Percentiles rank a stretch among this genome's conserved stretches.
phyloP scores from a whole-genome alignment of 2,113 vertebrate genomes.

The Sarotherodon lohbergeri region DNA sequence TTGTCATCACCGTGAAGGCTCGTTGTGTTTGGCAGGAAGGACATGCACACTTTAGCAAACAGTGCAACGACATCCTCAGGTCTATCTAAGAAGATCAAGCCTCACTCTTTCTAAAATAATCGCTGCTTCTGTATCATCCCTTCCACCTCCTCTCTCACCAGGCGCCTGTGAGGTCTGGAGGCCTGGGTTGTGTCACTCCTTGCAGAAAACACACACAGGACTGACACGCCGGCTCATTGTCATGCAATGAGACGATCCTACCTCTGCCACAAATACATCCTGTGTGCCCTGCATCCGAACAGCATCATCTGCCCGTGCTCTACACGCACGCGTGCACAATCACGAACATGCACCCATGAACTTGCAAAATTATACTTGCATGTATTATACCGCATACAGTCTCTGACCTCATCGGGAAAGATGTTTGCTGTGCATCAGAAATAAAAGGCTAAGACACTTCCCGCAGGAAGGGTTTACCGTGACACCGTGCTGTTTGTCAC shows the following conservation, averaged over 20 bases:
- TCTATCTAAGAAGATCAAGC: conserved; percentile 47
- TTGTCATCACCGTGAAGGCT: not conserved
- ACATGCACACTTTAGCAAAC: not conserved
- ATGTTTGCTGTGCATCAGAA: not conserved
- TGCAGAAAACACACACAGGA: conserved; percentile 38
- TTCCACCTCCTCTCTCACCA: not conserved
- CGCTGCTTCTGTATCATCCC: conserved; percentile 3
- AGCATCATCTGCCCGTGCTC: conserved; percentile 10
- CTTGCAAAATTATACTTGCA: not conserved
- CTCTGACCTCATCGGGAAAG: conserved; percentile 23
- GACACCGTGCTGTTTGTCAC: not conserved
- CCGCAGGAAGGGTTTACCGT: not conserved
- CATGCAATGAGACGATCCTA: conserved; percentile 51
- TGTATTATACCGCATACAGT: not conserved
- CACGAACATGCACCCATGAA: not conserved
- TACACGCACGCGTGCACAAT: not conserved
- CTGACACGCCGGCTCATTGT: conserved; percentile 48
- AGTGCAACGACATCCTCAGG: not conserved
- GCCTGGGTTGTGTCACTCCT: conserved; percentile 44
- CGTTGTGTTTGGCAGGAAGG: not conserved
- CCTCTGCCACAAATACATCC: conserved; percentile 41
- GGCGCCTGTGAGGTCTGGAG: conserved; percentile 2
- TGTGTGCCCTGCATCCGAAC: conserved; percentile 48
- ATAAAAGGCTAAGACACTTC: not conserved
- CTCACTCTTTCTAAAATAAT: conserved; percentile 32